phyloP scores from a whole-genome alignment of 2,888 invertebrate species.

The Thelaira solivaga region DNA sequence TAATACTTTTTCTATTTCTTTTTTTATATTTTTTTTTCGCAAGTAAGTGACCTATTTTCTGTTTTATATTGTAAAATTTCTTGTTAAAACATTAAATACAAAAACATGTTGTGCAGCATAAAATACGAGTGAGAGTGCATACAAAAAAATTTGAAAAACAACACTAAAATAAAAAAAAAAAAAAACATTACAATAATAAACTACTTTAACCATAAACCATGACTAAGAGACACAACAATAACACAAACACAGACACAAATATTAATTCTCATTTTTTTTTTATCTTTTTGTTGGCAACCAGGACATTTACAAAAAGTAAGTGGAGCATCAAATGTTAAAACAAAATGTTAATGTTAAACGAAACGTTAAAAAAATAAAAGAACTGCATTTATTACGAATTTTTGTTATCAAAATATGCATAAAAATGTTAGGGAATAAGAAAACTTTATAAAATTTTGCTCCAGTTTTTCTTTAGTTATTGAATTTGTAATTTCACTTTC shows the following conservation, averaged over 20 bases:
- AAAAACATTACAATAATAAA: conserved; percentile 41
- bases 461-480: no score
- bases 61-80: no score
- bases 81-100: no score
- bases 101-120: not conserved
- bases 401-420: not conserved
- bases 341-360: conserved; percentile 32
- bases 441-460: no score
- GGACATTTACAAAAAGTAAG: conserved; percentile 40
- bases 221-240: conserved; percentile 37
- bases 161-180: conserved; percentile 9
- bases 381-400: not conserved
- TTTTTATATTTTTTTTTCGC: no score
- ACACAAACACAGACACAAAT: not conserved
- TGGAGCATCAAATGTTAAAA: conserved; percentile 27
- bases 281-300: conserved; percentile 18
- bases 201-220: conserved; percentile 38
- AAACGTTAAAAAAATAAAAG: conserved; percentile 16
- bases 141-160: conserved; percentile 14
- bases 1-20: no score
- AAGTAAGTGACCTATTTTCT: no score
- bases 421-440: not conserved
- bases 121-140: no score
- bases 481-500: no score
- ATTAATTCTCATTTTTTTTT: no score